Percentiles rank a stretch among this genome's conserved stretches.
Conservation (phyloP, 2,113 vertebrate genomes). For the Cynopterus brachyotis region DNA sequence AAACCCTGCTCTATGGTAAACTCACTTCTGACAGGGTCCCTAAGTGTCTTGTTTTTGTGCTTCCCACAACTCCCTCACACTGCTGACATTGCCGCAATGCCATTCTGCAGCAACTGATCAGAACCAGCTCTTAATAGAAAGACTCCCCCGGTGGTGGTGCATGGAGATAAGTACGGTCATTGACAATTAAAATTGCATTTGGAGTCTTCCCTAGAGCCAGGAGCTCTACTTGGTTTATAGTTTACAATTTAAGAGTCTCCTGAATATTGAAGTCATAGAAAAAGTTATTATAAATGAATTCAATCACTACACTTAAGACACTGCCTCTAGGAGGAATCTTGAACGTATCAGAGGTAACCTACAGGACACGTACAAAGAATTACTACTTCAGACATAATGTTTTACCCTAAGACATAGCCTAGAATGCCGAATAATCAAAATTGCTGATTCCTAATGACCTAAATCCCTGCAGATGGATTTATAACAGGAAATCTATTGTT, state of each 20-base stretch:
- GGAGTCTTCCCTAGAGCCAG: not conserved
- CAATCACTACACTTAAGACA: not conserved
- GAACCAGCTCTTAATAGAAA: not conserved
- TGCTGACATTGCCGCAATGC: not conserved
- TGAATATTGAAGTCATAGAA: not conserved
- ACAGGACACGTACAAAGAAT: not conserved
- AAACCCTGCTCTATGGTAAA: not conserved
- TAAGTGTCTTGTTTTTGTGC: not conserved
- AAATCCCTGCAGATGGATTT: not conserved
- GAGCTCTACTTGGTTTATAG: not conserved
- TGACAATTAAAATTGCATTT: not conserved
- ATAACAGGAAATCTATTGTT: not conserved
- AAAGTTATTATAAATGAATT: constrained; percentile 33
- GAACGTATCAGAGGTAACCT: not conserved
- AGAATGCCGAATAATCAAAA: not conserved
- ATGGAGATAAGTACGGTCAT: not conserved
- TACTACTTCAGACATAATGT: not conserved
- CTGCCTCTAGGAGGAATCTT: not conserved
- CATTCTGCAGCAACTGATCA: not conserved
- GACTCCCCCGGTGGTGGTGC: not conserved
- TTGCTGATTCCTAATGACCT: not conserved
- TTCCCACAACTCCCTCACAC: not conserved
- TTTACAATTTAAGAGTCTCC: not conserved
- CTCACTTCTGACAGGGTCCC: not conserved
- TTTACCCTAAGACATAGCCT: not conserved